Evolutionary conservation across 2,888 invertebrate genomes (phyloP).

Genomic region (Priocnemis perturbator): DNA sequence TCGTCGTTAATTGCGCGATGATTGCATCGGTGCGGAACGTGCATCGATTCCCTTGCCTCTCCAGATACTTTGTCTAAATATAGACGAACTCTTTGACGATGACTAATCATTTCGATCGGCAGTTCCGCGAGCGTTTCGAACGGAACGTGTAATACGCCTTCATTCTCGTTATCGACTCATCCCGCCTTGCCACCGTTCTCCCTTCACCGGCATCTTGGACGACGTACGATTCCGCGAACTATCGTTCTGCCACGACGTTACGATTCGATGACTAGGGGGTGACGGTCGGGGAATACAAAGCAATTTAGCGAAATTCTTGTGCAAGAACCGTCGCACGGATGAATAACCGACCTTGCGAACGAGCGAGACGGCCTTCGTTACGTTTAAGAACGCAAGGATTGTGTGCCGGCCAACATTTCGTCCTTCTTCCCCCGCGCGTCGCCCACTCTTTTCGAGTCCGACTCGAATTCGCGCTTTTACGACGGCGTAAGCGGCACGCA

Average conservation of each 20-base stretch:
- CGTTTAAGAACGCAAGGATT: slow-evolving; percentile 51
- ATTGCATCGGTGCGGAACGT: too few species aligned
- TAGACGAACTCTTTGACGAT: too few species aligned
- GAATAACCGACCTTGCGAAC: slow-evolving; percentile 61
- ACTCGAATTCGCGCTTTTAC: too few species aligned
- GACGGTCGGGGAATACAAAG: slow-evolving; percentile 53
- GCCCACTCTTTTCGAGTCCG: not conserved
- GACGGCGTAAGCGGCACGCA: too few species aligned
- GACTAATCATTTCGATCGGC: too few species aligned
- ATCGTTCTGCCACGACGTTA: not conserved
- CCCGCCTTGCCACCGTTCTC: too few species aligned
- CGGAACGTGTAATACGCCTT: not conserved
- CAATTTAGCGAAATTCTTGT: slow-evolving; percentile 60
- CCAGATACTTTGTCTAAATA: too few species aligned
- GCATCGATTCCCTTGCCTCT: too few species aligned
- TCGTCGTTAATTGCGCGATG: too few species aligned
- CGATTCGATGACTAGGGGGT: slow-evolving; percentile 15
- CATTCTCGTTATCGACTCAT: not conserved
- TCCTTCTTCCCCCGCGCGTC: not conserved
- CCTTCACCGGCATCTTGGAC: too few species aligned
- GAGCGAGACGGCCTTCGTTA: slow-evolving; percentile 54
- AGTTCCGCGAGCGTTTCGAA: too few species aligned
- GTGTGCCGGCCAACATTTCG: slow-evolving; percentile 44
- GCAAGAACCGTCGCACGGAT: slow-evolving; percentile 52
- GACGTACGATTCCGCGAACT: too few species aligned